Percentiles rank a stretch among this genome's conserved stretches.
Evolutionary conservation across 1,140 invertebrate species (phyloP).

Genomic region (Palaemon carinicauda): DNA sequence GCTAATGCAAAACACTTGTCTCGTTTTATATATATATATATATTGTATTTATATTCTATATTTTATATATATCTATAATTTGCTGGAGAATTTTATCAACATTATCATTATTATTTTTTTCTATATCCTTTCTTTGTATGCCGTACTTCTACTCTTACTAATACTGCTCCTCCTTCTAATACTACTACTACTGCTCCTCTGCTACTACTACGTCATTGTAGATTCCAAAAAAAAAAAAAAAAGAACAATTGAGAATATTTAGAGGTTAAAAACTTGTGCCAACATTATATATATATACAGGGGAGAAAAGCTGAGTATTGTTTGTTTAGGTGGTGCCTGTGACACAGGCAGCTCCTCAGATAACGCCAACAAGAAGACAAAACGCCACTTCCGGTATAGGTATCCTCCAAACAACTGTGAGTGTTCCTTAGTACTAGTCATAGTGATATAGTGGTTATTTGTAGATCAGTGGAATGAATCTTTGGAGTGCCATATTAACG

Average conservation of each 20-base stretch:
- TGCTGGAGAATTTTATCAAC: neutral
- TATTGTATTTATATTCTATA: neutral
- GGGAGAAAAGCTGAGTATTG: conserved; percentile 45
- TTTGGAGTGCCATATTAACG: conserved; percentile 48
- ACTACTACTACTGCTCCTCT: too few species aligned
- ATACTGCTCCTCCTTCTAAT: neutral
- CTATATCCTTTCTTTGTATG: conserved; percentile 31
- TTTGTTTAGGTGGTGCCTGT: conserved; percentile 49
- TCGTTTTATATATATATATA: conserved; percentile 17
- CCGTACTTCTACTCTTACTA: neutral
- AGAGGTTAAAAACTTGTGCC: conserved; percentile 32
- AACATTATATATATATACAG: conserved; percentile 31
- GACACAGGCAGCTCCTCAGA: conserved; percentile 46
- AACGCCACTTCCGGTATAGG: conserved; percentile 23
- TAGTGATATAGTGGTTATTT: conserved; percentile 49
- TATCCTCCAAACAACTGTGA: conserved; percentile 42
- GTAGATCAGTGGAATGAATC: conserved; percentile 52
- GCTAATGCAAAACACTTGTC: conserved; percentile 54
- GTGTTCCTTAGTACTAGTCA: conserved; percentile 41
- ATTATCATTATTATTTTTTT: conserved; percentile 4
- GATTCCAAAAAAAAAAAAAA: neutral
- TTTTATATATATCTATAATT: too few species aligned
- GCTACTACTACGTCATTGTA: too few species aligned
- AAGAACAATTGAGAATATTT: conserved; percentile 16
- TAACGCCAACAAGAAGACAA: conserved; percentile 34